Percentiles rank a stretch among this genome's conserved stretches.
Conservation (phyloP, 2,888 invertebrate genomes). For the Tigriopus californicus region DNA sequence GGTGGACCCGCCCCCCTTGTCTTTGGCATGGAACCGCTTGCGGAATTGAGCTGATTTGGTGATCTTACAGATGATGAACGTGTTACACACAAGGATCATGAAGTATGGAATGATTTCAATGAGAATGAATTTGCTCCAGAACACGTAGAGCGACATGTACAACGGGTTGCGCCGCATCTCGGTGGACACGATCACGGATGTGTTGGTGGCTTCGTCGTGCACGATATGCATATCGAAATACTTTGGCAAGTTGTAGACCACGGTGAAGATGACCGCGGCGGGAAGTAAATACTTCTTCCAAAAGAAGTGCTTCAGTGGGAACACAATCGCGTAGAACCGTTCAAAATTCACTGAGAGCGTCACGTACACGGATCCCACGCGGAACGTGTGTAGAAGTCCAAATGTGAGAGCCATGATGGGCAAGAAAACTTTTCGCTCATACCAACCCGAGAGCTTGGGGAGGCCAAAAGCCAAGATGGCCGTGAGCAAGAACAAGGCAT, state of each 20-base stretch:
- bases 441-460: not conserved
- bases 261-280: not conserved
- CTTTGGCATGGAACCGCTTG: not conserved
- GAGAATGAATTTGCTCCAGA: slow-evolving; percentile 13
- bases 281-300: slow-evolving; percentile 11
- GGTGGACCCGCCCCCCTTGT: not conserved
- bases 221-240: not conserved
- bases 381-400: slow-evolving; percentile 4
- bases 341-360: slow-evolving; percentile 10
- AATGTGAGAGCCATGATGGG: not conserved
- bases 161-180: not conserved
- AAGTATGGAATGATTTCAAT: slow-evolving; percentile 13
- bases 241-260: slow-evolving; percentile 14
- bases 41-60: slow-evolving; percentile 3
- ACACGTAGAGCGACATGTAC: slow-evolving; percentile 5
- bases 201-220: not conserved
- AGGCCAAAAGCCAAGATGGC: not conserved
- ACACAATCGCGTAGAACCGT: slow-evolving; percentile 7
- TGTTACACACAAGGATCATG: slow-evolving; percentile 1
- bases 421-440: not conserved
- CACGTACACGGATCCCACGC: slow-evolving; percentile 7
- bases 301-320: slow-evolving; percentile 4
- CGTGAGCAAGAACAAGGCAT: not conserved
- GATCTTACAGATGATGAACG: slow-evolving; percentile 7
- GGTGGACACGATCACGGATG: not conserved